Base-by-base conservation (phyloP, 2,888 invertebrate genomes). In the Andrena praecox region DNA sequence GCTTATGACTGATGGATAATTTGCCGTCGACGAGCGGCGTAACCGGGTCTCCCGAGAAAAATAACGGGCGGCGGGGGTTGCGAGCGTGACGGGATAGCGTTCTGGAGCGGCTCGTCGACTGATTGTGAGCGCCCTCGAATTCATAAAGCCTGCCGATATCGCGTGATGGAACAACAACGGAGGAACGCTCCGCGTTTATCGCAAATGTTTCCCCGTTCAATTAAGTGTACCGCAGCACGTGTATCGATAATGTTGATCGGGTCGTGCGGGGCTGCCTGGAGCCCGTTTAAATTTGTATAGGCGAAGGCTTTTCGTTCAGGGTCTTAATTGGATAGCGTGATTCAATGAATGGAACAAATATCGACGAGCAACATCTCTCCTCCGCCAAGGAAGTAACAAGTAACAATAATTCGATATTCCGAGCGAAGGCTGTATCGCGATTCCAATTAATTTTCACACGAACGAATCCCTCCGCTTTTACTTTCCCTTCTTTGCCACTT, bases 401-500 rank as follows among this genome's bases (percentile, higher is more conserved):
- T 6, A 54, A 35, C n/a, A 50, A 50, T 52, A 77, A 69, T 75
- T 60, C 64, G 72, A 66, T 78, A 69, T 76, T 74, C 60, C 52
- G 24, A 24, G 6, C 54, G 54, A 52, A 54, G 62, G 12, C 42
- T 2, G 64, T 35, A 60, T 66, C 66, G 74, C 24, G 12, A 62
- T 64, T 29, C 54, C 56, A 80, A 83, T 83, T 66, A 69, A 77
- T 77, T 82, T 74, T 66, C 50, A 24, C 35, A 6, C 24, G 52
- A 50, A 50, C 60, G 71, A 54, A 24, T 31, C 33, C 7, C 52
- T 27, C 12, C 59, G 24, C 56, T 48, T 24, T 42, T 6, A 20
- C 20, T 20, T 4, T 0, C 10, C n/a, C 31, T 20, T 10, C 33
- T 56, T 8, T 6, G 35, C 20, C 5, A 31, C 7, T 6, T 27